Base-by-base conservation (phyloP, 2,113 vertebrate genomes). In the Notiomystis cincta region DNA sequence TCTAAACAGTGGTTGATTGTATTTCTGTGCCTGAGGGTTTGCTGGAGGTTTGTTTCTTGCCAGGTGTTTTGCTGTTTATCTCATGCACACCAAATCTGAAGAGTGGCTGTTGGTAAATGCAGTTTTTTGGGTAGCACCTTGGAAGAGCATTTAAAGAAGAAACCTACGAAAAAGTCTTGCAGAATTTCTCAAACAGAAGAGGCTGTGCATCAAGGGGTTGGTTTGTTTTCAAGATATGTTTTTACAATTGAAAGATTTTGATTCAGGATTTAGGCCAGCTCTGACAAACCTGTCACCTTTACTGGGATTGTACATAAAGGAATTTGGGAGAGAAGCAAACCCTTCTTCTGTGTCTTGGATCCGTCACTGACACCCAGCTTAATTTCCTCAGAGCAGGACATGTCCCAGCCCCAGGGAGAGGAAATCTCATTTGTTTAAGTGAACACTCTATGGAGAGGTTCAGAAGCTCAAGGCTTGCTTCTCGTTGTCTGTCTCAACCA, bases 401-500 rank as follows among this genome's bases (percentile, higher is more conserved):
- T 40, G 22, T 61, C 47, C 87, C 54, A 77, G 67, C 66, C 50
- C 31, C 20, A 11, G 16, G 67, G 67, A 91, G 23, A 47, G 62
- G 76, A 96, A 86, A 78, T 45, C 21, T 37, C 27, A n/a, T 75
- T 93, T 86, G n/a, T 77, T 70, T 10, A 42, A 78, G 50, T 4
- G 3, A 45, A 13, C 28, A 19, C 40, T 38, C 44, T 10, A 0
- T 10, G 48, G 51, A 50, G 82, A 66, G 11, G 18, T 66, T 93
- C 47, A 71, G 24, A 73, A 66, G 65, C 90, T 61, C 57, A 7
- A 37, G 33, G 40, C 11, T 80, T 82, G 38, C 54, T 77, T 90
- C 81, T 76, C 25, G 9, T 38, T 93, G 92, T 96, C 96, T 89
- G 61, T 81, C 82, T 70, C 78, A 35, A 50, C n/a, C 84, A n/a